These are phyloP conservation scores for Wiebesia pumilae DNA, from an alignment of 1,140 invertebrate genomes.

Conservation along the genomic window DNA sequence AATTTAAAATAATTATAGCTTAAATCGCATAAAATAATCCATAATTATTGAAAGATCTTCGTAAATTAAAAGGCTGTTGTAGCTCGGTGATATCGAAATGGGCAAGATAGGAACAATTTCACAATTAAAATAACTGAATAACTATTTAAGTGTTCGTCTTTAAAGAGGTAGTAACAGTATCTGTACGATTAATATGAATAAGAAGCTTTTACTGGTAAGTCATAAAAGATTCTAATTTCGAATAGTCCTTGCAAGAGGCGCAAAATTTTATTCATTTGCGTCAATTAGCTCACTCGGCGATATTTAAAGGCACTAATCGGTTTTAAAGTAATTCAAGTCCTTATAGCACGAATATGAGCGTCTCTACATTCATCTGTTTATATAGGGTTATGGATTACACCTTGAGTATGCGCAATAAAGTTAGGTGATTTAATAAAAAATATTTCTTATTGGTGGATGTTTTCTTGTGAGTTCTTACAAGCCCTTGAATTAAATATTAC, in stretches of 20 bases:
- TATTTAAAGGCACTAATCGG: conserved; percentile 14
- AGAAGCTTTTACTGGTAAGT: conserved; percentile 17
- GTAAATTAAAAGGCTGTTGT: background rate
- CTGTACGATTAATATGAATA: background rate
- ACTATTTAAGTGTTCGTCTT: conserved; percentile 6
- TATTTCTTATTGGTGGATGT: no score
- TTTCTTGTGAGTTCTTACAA: no score
- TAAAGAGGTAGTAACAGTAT: background rate
- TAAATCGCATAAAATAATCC: background rate
- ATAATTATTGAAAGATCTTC: conserved; percentile 15
- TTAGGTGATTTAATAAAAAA: background rate
- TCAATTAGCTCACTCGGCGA: conserved; percentile 12
- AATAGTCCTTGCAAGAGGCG: background rate
- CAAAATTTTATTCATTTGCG: conserved; percentile 10
- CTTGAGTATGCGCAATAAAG: background rate
- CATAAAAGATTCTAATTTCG: conserved; percentile 23
- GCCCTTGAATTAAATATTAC: no score
- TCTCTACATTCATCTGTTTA: background rate
- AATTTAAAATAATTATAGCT: background rate
- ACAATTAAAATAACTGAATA: conserved; percentile 35
- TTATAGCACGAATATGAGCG: background rate
- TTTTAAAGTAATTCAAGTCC: background rate
- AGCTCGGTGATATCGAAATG: conserved; percentile 65
- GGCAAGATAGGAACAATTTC: conserved; percentile 8
- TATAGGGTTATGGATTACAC: background rate